Conservation (phyloP, 2,888 invertebrate genomes). For the Leistus spinibarbis region DNA sequence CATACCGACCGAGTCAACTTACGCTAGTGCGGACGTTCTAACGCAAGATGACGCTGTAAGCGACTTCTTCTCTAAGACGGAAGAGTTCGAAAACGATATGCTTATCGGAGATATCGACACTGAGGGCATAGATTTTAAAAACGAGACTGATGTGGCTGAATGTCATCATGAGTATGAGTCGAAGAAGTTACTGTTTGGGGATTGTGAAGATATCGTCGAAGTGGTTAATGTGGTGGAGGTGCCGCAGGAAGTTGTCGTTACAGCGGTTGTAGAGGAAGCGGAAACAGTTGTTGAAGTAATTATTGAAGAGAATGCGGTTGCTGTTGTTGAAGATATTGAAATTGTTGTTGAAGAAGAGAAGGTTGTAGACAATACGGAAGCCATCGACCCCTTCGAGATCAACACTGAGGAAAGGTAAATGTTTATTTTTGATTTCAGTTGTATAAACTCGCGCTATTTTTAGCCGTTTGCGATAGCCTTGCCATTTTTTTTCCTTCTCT, state of each 20-base stretch:
- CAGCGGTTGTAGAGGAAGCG: conserved; percentile 1
- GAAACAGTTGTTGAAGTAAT: conserved; percentile 26
- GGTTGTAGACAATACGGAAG: conserved; percentile 38
- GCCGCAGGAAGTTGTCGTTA: conserved; percentile 37
- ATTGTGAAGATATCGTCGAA: conserved; percentile 38
- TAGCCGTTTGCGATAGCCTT: neutral
- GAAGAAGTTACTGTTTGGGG: conserved; percentile 39
- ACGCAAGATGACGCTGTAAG: conserved; percentile 53
- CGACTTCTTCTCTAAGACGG: conserved; percentile 49
- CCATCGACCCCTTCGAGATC: conserved; percentile 28
- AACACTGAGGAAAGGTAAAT: conserved; percentile 29
- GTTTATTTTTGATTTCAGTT: conserved; percentile 18
- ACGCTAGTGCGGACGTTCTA: conserved; percentile 44
- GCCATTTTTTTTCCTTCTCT: neutral
- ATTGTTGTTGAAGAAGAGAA: conserved; percentile 35
- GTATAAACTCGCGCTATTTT: neutral
- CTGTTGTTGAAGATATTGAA: conserved; percentile 32
- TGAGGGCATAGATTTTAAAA: conserved; percentile 46
- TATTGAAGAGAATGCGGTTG: conserved; percentile 22
- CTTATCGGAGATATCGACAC: conserved; percentile 41
- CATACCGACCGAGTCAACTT: conserved; percentile 24
- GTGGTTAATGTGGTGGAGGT: conserved; percentile 32
- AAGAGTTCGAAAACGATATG: conserved; percentile 46
- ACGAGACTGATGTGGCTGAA: conserved; percentile 45
- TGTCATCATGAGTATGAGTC: conserved; percentile 43